These are phyloP conservation scores for Lanius ludovicianus DNA, from an alignment of 2,113 vertebrate species.

Conservation along the genomic window DNA sequence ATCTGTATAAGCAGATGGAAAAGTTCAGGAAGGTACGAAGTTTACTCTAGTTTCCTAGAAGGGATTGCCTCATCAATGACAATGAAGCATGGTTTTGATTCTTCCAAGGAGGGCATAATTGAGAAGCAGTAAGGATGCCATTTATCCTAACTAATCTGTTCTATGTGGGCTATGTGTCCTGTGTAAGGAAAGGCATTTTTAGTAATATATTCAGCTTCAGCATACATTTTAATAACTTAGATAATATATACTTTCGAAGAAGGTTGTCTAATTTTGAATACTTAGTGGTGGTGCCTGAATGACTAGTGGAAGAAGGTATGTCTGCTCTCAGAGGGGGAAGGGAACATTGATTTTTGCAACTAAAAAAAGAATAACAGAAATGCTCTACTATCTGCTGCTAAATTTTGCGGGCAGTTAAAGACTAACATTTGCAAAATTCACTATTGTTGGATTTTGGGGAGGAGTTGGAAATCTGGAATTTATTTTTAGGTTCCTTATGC, in stretches of 20 bases:
- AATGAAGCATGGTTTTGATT: constrained; percentile 25
- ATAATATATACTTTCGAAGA: constrained; percentile 22
- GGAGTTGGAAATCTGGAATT: background rate
- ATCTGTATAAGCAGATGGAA: constrained; percentile 96
- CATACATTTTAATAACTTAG: constrained; percentile 15
- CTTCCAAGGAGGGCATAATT: constrained; percentile 18
- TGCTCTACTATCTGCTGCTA: background rate
- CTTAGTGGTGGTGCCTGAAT: background rate
- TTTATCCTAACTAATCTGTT: constrained; percentile 49
- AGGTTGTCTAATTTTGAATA: background rate
- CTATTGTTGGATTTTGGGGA: background rate
- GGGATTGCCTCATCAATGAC: background rate
- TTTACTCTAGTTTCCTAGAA: background rate
- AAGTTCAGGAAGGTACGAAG: constrained; percentile 93
- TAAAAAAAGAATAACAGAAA: background rate
- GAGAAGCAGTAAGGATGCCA: constrained; percentile 30
- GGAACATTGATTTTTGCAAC: background rate
- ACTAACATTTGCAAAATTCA: background rate
- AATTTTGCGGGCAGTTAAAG: background rate
- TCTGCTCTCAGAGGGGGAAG: background rate
- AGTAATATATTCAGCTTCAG: constrained; percentile 39
- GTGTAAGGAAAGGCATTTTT: constrained; percentile 17
- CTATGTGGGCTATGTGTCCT: background rate
- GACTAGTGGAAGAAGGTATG: background rate
- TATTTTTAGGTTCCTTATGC: background rate